These are phyloP conservation scores for Harpegnathos saltator DNA, from an alignment of 1,140 invertebrate species.

Conservation along the genomic window DNA sequence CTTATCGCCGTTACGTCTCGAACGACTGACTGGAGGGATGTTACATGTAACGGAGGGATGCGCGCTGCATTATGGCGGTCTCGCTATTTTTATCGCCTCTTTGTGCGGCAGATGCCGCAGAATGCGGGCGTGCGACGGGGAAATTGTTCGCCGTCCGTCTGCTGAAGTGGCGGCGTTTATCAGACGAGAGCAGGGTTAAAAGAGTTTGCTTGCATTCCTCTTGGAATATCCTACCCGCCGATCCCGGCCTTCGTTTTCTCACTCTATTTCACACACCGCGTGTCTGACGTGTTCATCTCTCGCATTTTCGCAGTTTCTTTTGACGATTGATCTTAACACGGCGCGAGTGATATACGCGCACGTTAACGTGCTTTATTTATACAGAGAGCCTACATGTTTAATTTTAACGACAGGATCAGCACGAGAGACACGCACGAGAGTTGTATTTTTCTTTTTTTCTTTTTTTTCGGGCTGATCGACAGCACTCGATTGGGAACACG, in stretches of 20 bases:
- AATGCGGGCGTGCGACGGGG: neutral
- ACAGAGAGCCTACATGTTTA: slow-evolving; percentile 21
- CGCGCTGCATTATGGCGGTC: neutral
- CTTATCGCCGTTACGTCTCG: neutral
- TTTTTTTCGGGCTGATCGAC: neutral
- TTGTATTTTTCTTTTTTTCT: no score
- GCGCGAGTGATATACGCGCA: no score
- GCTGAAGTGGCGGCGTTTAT: neutral
- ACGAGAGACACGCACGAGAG: neutral
- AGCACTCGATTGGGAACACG: neutral
- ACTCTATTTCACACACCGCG: neutral
- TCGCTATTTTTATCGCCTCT: neutral
- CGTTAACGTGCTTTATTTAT: slow-evolving; percentile 1
- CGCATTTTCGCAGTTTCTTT: neutral
- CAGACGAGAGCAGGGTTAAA: neutral
- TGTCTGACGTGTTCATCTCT: neutral
- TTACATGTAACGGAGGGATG: neutral
- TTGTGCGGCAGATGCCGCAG: neutral
- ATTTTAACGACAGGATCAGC: neutral
- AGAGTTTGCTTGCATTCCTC: neutral
- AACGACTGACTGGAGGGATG: neutral
- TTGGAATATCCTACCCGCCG: neutral
- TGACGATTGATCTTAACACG: neutral
- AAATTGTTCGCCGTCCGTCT: slow-evolving; percentile 7
- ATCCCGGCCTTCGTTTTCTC: neutral